Base-by-base conservation (phyloP, 2,797 vertebrate species). In the Labroides dimidiatus region DNA sequence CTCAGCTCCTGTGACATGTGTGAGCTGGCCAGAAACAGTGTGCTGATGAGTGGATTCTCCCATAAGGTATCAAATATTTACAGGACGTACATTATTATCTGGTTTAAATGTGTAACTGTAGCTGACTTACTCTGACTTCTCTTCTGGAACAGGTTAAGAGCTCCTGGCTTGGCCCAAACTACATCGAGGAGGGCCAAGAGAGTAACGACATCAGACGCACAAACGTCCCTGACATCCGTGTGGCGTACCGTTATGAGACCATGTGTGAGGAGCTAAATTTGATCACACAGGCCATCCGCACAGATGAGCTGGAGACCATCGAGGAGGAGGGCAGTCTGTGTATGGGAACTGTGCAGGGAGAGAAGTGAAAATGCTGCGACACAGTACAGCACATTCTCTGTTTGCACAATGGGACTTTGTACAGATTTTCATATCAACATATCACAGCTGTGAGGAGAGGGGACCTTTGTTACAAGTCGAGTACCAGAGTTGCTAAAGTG, bases 1-100 rank as follows among this genome's bases (percentile, higher is more conserved):
- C 93, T 99, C 71, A 99, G 97, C 88, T 98, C 98, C 55, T 99
- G 98, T 0, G 98, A 99, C 89, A 98, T 99, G 96, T 99, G 97
- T 9, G 98, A 99, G 83, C 95, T 99, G 80, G 95, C 97, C 75
- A 95, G 97, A 58, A 99, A 99, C 94, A 99, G 97, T 0, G 98
- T 99, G 64, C 93, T 99, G 60, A 99, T 98, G 97, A 99, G 97
- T 0, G 97, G 98, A 84, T 98, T 99, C 90, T 96, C 96, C 64
- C 94, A 98, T 86, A 95, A 96, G 96, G 97, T 97, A 77, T 54
- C 10, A 0, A 8, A 48, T 20, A 60, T 27, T 20, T 24, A 48
- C 6, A 23, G 37, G 3, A 39, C 13, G 13, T 9, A 33, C 8
- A 1, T 33, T 21, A 13, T 21, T 7, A 21, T 23, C 21, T 7